phyloP scores from a whole-genome alignment of 2,797 vertebrate species.

The Acanthurus lineatus region DNA sequence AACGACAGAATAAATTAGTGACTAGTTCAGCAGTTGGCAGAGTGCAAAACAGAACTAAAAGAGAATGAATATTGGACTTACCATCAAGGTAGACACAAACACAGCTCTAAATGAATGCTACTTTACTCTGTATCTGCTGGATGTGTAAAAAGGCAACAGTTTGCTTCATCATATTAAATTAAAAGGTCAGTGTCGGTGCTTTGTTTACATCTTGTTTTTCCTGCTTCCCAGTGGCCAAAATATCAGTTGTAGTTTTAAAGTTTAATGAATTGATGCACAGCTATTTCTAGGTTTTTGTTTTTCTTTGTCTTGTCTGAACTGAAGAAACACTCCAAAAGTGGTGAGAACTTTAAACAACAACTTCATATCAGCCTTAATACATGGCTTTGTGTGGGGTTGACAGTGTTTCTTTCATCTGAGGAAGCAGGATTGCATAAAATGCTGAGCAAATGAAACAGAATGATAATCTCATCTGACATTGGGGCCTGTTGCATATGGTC shows the following conservation, averaged over 20 bases:
- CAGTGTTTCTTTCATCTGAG: conserved; percentile 15
- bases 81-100: not conserved
- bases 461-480: conserved; percentile 80
- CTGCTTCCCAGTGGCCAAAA: not conserved
- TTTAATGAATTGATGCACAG: not conserved
- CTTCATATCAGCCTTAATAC: conserved; percentile 40
- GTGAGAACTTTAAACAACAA: conserved; percentile 40
- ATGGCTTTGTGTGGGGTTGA: conserved; percentile 23
- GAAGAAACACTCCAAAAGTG: conserved; percentile 31
- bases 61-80: not conserved
- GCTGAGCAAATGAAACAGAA: conserved; percentile 65
- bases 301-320: conserved; percentile 22
- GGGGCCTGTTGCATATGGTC: conserved; percentile 61
- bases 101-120: not conserved
- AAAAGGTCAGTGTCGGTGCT: not conserved
- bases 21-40: not conserved
- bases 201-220: not conserved
- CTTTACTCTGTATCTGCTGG: not conserved
- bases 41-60: not conserved
- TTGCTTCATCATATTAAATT: not conserved
- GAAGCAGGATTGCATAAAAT: conserved; percentile 54
- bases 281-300: not conserved
- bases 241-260: not conserved
- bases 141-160: no score
- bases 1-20: not conserved